Evolutionary conservation across 2,797 vertebrate genomes (phyloP).

Genomic region (Botia kubotai): DNA sequence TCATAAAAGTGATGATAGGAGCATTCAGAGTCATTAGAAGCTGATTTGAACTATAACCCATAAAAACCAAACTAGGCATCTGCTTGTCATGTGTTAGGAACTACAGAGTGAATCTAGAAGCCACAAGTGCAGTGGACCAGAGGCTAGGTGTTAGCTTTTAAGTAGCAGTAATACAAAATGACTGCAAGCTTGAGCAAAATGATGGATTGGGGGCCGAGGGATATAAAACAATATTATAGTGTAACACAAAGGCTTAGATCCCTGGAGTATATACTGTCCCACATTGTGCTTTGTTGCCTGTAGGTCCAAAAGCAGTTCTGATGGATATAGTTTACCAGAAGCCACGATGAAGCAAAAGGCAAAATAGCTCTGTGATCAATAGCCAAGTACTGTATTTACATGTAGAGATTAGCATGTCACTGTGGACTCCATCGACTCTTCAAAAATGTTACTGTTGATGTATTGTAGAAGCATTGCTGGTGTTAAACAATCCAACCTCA

Average conservation of each 20-base stretch:
- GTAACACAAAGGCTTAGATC: conserved; percentile 23
- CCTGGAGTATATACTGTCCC: background rate
- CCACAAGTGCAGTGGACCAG: background rate
- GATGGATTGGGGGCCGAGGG: background rate
- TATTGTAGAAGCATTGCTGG: background rate
- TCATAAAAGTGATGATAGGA: background rate
- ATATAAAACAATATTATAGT: background rate
- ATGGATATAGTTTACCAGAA: background rate
- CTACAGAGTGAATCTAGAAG: background rate
- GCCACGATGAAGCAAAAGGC: background rate
- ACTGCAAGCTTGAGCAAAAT: background rate
- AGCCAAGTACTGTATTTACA: background rate
- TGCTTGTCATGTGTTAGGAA: background rate
- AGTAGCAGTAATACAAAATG: background rate
- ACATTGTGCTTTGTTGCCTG: background rate
- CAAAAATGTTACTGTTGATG: background rate
- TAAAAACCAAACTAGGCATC: background rate
- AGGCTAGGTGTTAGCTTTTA: background rate
- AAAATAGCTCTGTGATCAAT: background rate
- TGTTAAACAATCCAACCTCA: conserved; percentile 8
- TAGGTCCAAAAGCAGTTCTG: background rate
- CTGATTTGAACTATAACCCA: too few relatives aligned
- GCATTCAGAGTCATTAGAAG: background rate
- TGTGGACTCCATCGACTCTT: conserved; percentile 14
- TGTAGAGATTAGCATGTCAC: too few relatives aligned